Base-by-base conservation (phyloP, 2,888 invertebrate genomes). In the Priocnemis perturbator region DNA sequence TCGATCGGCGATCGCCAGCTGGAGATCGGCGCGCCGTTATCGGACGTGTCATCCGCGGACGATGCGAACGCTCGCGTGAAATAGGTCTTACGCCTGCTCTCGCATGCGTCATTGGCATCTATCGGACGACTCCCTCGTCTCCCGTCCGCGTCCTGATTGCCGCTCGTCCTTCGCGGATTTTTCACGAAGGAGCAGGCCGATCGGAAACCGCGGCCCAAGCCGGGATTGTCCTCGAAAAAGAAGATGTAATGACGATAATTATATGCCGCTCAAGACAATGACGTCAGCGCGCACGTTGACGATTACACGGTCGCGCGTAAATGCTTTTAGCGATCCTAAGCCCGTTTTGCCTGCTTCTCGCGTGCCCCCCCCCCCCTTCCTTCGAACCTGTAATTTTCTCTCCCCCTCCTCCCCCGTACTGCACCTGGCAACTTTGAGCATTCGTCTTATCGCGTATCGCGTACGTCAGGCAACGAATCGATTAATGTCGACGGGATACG, bases 221-320 rank as follows among this genome's bases (percentile, higher is more conserved):
- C 64, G 23, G 64, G 71, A 75, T 74, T 73, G 73, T 76, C 76
- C 73, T 79, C 71, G 78, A 58, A 73, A 7, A 78, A 79, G 76
- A 76, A 74, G 76, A 74, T 74, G 76, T 60, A 76, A 78, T 78
- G 78, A 79, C 76, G 74, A 79, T 79, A 79, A 79, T 79, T 74
- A 65, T 74, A 65, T 69, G 69, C 72, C 69, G 67, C 62, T 68
- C 53, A 65, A 15, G 61, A 44, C 61, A 60, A 69, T 78, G 78
- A 73, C 78, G 78, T 74, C 78, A 78, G 67, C 64, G 67, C 64
- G 57, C 64, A n/a, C 56, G 37, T 57, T 3, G 37, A 30, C 77
- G 69, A 78, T 78, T 73, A 75, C 77, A 66, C 72, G 69, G 53
- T 56, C 44, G 60, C n/a, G 59, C 59, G 71, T 69, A 72, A 74